Evolutionary conservation across 2,888 invertebrate species (phyloP).

Genomic region (Tuta absoluta): DNA sequence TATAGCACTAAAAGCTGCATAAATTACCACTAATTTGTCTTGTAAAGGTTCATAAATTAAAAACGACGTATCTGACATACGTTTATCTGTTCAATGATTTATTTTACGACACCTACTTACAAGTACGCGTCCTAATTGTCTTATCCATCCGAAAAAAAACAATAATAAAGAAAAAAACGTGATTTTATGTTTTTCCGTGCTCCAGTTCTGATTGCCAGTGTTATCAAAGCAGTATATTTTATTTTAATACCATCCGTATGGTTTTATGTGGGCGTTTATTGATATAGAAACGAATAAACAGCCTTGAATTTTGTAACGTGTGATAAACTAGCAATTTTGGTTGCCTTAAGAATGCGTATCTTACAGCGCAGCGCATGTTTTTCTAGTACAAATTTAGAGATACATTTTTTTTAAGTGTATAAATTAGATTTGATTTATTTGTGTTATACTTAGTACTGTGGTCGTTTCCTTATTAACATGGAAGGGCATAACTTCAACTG

Average conservation of each 20-base stretch:
- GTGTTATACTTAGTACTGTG: too few relatives aligned
- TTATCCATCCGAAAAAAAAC: constrained; percentile 34
- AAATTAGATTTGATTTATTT: too few relatives aligned
- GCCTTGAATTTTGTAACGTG: constrained; percentile 12
- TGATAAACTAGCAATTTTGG: constrained; percentile 14
- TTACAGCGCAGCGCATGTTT: too few relatives aligned
- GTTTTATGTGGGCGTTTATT: constrained; percentile 30
- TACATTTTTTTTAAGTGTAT: too few relatives aligned
- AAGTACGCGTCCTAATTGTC: constrained; percentile 37
- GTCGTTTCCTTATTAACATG: too few relatives aligned
- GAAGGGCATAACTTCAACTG: too few relatives aligned
- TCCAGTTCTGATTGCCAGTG: constrained; percentile 45
- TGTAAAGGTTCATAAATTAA: constrained; percentile 27
- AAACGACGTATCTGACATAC: constrained; percentile 28
- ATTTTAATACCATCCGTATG: constrained; percentile 39
- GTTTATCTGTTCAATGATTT: constrained; percentile 42
- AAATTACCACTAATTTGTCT: constrained; percentile 31
- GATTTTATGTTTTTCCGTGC: constrained; percentile 30
- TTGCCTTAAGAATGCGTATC: neutral
- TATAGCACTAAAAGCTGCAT: constrained; percentile 27
- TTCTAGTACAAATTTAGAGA: too few relatives aligned
- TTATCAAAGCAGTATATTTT: constrained; percentile 43
- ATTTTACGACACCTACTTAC: constrained; percentile 39
- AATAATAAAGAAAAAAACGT: neutral
- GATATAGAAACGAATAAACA: constrained; percentile 34